Percentiles rank a stretch among this genome's conserved stretches.
Evolutionary conservation across 1,140 invertebrate genomes (phyloP).

Genomic region (Sminthurinus signatus): DNA sequence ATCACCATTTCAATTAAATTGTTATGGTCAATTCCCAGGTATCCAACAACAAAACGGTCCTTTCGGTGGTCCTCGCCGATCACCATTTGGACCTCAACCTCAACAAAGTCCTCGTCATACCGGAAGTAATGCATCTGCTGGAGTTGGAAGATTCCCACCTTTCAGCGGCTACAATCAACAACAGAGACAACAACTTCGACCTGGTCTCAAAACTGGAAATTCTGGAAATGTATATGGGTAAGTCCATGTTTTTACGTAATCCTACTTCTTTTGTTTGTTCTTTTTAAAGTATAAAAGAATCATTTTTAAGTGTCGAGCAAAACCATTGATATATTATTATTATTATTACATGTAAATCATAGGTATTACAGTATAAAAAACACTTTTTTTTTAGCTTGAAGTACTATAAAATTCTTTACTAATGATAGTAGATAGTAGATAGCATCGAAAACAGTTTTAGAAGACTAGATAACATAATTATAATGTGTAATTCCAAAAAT

Average conservation of each 20-base stretch:
- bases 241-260: slow-evolving; percentile 5
- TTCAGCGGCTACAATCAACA: slow-evolving; percentile 35
- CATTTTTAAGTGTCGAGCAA: no score
- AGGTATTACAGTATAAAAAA: no score
- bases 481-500: no score
- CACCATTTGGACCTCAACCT: slow-evolving; percentile 37
- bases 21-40: slow-evolving; percentile 8
- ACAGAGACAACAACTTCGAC: slow-evolving; percentile 30
- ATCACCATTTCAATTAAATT: not conserved
- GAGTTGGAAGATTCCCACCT: slow-evolving; percentile 36
- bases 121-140: slow-evolving; percentile 21
- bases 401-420: no score
- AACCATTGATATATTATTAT: no score
- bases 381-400: no score
- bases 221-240: slow-evolving; percentile 38
- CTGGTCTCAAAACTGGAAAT: slow-evolving; percentile 34
- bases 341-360: no score
- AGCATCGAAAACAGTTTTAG: no score
- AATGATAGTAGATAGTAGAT: no score
- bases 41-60: slow-evolving; percentile 37
- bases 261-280: no score
- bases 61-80: slow-evolving; percentile 30
- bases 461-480: no score
- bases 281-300: no score
- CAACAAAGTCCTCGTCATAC: slow-evolving; percentile 30